phyloP scores from a whole-genome alignment of 2,797 vertebrate genomes.

The Arnoldichthys spilopterus region DNA sequence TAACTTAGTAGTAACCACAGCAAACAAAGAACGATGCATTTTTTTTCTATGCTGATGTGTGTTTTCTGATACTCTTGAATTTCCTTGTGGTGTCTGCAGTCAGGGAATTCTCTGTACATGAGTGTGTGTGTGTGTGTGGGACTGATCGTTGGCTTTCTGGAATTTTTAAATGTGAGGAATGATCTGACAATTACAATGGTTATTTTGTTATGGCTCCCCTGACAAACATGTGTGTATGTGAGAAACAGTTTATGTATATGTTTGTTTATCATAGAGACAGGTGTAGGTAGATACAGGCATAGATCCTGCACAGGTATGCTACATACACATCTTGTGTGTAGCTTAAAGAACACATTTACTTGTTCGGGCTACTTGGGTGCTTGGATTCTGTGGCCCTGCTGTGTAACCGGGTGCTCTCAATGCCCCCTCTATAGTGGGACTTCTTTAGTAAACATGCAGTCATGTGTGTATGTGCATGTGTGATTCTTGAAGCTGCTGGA shows the following conservation, averaged over 20 bases:
- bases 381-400: neutral
- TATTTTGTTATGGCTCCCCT: neutral
- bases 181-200: neutral
- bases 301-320: neutral
- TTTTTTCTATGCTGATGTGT: too few relatives aligned
- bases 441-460: slow-evolving; percentile 1
- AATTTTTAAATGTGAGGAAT: slow-evolving; percentile 25
- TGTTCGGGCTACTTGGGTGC: neutral
- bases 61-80: too few relatives aligned
- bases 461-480: neutral
- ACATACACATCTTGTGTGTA: slow-evolving; percentile 3
- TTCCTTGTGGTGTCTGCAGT: too few relatives aligned
- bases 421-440: neutral
- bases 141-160: neutral
- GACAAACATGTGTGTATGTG: neutral
- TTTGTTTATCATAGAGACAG: neutral
- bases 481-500: neutral
- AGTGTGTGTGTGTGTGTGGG: neutral
- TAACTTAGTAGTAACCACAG: too few relatives aligned
- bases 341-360: neutral
- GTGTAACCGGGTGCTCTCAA: neutral
- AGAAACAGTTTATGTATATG: neutral
- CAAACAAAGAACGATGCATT: too few relatives aligned
- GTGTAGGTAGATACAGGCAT: too few relatives aligned
- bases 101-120: too few relatives aligned